Percentiles rank a stretch among this genome's conserved stretches.
phyloP scores from a whole-genome alignment of 2,888 invertebrate genomes.

The Athrips mouffetella region DNA sequence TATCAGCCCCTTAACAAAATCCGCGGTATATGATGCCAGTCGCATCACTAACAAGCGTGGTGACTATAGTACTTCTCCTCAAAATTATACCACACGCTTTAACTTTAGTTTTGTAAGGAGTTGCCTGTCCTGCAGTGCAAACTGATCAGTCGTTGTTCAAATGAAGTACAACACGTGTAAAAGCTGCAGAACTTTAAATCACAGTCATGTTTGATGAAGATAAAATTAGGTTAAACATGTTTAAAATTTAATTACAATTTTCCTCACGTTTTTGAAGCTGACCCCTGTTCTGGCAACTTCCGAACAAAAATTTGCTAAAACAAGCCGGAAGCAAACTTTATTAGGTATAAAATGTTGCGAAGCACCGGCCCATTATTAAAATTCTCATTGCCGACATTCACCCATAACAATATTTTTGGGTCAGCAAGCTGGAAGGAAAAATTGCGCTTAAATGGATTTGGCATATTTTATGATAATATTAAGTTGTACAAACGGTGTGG shows the following conservation, averaged over 20 bases:
- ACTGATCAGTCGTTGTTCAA: no score
- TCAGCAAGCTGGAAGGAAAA: slow-evolving; percentile 56
- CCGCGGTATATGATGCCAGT: no score
- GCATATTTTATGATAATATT: slow-evolving; percentile 59
- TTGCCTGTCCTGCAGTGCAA: no score
- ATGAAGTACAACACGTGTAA: no score
- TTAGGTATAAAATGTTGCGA: slow-evolving; percentile 37
- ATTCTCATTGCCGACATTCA: slow-evolving; percentile 41
- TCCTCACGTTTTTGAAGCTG: neutral
- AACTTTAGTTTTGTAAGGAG: no score
- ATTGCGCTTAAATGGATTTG: slow-evolving; percentile 60
- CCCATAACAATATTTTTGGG: slow-evolving; percentile 58
- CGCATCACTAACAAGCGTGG: no score
- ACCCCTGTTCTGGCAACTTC: neutral
- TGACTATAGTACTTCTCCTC: no score
- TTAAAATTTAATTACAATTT: neutral
- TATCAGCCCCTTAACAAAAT: no score
- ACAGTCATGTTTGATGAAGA: no score
- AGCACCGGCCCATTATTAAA: slow-evolving; percentile 42
- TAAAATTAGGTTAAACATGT: neutral
- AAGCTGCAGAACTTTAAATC: no score
- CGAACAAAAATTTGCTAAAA: neutral
- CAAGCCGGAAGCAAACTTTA: slow-evolving; percentile 39
- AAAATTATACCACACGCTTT: no score
- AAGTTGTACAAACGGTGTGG: slow-evolving; percentile 45